phyloP scores from a whole-genome alignment of 1,140 invertebrate genomes.

The Euura saliciscinereae region DNA sequence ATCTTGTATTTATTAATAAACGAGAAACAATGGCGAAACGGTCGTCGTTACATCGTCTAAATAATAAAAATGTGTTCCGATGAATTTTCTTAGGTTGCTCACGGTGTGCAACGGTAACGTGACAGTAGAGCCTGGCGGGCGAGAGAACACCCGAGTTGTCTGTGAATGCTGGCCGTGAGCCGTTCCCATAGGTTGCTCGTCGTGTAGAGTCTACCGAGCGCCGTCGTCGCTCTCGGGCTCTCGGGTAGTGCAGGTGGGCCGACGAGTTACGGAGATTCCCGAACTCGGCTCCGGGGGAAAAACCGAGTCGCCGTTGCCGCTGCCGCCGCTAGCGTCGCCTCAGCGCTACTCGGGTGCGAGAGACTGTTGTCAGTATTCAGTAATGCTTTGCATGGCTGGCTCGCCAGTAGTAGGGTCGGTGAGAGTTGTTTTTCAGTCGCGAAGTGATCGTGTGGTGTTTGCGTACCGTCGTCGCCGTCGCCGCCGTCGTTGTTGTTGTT shows the following conservation, averaged over 20 bases:
- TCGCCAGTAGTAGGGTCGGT: slow-evolving; percentile 43
- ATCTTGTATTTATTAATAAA: too few relatives aligned
- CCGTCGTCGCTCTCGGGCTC: slow-evolving; percentile 31
- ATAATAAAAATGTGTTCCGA: slow-evolving; percentile 48
- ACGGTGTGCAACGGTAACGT: neutral
- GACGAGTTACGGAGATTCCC: slow-evolving; percentile 38
- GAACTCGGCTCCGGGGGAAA: slow-evolving; percentile 42
- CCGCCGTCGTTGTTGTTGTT: neutral
- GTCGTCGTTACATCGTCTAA: neutral
- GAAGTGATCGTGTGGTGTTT: slow-evolving; percentile 44
- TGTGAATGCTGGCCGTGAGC: neutral
- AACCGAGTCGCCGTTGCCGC: slow-evolving; percentile 35
- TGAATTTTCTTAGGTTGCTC: slow-evolving; percentile 48
- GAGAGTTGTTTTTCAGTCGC: slow-evolving; percentile 39
- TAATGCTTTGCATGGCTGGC: slow-evolving; percentile 59
- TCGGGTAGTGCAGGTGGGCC: slow-evolving; percentile 52
- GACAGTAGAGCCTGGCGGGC: neutral
- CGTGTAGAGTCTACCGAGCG: slow-evolving; percentile 9
- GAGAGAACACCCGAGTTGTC: neutral
- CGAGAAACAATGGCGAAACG: too few relatives aligned
- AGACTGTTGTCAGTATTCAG: slow-evolving; percentile 57
- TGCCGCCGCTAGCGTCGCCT: slow-evolving; percentile 22
- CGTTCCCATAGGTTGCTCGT: neutral
- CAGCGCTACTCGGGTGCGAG: slow-evolving; percentile 31
- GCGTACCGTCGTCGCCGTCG: slow-evolving; percentile 1